Conservation (phyloP, 2,113 vertebrate species). For the Elachura formosa region DNA sequence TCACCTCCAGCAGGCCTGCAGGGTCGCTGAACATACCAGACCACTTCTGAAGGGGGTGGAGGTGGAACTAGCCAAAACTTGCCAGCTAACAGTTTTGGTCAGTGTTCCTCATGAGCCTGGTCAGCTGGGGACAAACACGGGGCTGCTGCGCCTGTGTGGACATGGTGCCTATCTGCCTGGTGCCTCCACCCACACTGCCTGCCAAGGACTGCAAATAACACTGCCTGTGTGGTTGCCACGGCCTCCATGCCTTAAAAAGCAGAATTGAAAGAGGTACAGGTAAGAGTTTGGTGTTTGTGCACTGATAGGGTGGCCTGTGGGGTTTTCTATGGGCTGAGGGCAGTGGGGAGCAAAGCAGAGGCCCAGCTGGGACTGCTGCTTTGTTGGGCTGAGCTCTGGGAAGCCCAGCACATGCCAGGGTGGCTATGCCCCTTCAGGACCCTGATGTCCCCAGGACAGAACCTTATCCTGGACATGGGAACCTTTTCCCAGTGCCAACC, state of each 20-base stretch:
- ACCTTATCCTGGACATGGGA: accelerated
- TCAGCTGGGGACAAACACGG: not conserved
- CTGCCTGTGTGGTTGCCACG: not conserved
- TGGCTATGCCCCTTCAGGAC: not conserved
- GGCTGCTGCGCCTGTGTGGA: not conserved
- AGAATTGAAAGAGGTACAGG: not conserved
- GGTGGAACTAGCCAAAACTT: not conserved
- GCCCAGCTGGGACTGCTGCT: not conserved
- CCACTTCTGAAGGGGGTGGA: not conserved
- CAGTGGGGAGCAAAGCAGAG: not conserved
- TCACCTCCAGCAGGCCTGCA: not conserved
- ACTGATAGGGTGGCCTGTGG: accelerated
- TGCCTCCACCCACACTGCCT: not conserved
- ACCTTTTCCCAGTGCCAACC: not conserved
- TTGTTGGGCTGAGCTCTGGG: not conserved
- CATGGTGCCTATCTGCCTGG: not conserved
- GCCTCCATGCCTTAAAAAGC: not conserved
- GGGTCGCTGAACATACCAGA: not conserved
- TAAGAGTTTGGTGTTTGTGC: not conserved
- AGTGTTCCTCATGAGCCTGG: not conserved
- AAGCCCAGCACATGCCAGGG: not conserved
- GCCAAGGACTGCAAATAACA: not conserved
- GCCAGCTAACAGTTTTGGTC: not conserved
- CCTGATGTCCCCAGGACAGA: not conserved
- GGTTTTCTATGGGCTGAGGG: not conserved